Conservation (phyloP, 2,888 invertebrate genomes). For the Chrysolina haemoptera region DNA sequence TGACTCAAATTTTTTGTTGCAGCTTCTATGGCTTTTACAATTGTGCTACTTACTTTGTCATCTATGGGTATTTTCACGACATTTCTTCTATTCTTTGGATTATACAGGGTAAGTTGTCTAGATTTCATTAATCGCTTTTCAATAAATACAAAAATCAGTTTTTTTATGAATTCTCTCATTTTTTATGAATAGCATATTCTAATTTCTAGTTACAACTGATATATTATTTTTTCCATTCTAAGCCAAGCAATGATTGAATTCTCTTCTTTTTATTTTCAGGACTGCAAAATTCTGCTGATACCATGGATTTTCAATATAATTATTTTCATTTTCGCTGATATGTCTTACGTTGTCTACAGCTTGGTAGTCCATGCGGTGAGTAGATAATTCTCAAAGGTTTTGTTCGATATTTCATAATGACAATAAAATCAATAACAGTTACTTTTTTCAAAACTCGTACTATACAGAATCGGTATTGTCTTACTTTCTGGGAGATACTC, state of each 20-base stretch:
- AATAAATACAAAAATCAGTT: not conserved
- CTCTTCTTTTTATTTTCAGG: slow-evolving; percentile 73
- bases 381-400: slow-evolving; percentile 38
- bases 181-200: too few relatives aligned
- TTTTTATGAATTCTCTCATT: too few relatives aligned
- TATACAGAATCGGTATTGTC: too few relatives aligned
- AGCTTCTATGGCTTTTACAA: slow-evolving; percentile 83
- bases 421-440: too few relatives aligned
- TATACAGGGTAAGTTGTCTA: slow-evolving; percentile 76
- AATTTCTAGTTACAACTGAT: too few relatives aligned
- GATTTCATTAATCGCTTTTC: not conserved
- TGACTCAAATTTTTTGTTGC: slow-evolving; percentile 65
- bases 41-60: slow-evolving; percentile 78
- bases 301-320: slow-evolving; percentile 83
- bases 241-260: not conserved
- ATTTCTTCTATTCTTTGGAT: slow-evolving; percentile 77
- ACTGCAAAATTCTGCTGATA: slow-evolving; percentile 78
- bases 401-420: too few relatives aligned
- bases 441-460: too few relatives aligned
- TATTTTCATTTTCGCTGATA: slow-evolving; percentile 78
- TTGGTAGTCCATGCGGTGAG: slow-evolving; percentile 78
- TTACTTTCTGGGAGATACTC: too few relatives aligned
- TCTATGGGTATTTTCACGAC: slow-evolving; percentile 79
- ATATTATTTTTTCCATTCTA: not conserved
- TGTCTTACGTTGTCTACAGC: slow-evolving; percentile 78